Base-by-base conservation (phyloP, 2,888 invertebrate species). In the Folsomia manolachei region DNA sequence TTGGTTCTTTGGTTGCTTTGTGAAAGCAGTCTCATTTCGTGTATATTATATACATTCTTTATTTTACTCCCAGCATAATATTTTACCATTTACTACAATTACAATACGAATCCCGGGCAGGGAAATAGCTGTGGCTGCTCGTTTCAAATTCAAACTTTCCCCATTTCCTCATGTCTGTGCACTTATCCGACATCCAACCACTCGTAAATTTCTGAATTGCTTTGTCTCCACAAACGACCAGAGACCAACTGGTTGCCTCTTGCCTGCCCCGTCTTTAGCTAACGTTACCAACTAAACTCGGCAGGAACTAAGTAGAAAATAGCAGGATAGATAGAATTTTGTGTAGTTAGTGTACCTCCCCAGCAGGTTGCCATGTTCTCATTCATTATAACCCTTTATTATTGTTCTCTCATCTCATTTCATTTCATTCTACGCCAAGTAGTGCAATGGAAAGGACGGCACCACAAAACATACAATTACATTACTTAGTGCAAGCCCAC, bases 321-420 rank as follows among this genome's bases (percentile, higher is more conserved):
- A n/a, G n/a, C n/a, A n/a, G n/a, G n/a, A n/a, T n/a, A n/a, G 14
- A 39, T 39, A 14, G 39, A 39, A 39, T 39, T 39, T 39, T 7
- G 56, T 14, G 56, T n/a, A n/a, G n/a, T n/a, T n/a, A 14, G 56
- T 56, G 18, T 56, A 21, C 56, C n/a, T n/a, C n/a, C 51, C 19
- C 56, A 56, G 56, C 56, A 21, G 56, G 56, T 56, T 19, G 4
- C 56, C 56, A 56, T 56, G 56, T 56, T 56, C 56, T 21, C 18
- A 56, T 56, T 56, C 56, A 56, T 56, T 56, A 56, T 56, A 19
- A 56, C 7, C 56, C 56, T 56, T 56, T 56, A 56, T 56, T 56
- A 56, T 56, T 56, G 39, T 39, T 14, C 39, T 39, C 39, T n/a
- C 19, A 7, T 56, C 56, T 56, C 56, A 56, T 56, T n/a, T 56